Evolutionary conservation across 2,888 invertebrate species (phyloP).

Genomic region (Eristalis pertinax): DNA sequence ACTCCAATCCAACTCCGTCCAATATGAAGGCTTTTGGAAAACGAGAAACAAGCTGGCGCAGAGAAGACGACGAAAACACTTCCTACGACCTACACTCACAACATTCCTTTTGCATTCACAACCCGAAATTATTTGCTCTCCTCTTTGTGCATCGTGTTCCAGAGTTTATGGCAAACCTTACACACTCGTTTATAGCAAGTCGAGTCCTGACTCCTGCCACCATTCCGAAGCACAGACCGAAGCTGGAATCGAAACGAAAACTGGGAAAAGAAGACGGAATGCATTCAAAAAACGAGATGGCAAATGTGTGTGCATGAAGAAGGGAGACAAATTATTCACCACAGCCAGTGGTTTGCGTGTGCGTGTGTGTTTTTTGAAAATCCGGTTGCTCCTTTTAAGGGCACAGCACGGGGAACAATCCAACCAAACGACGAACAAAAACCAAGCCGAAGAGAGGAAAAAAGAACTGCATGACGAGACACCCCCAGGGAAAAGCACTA

Average conservation of each 20-base stretch:
- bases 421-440: background rate
- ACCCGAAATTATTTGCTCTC: conserved; percentile 27
- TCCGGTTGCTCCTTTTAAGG: conserved; percentile 50
- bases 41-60: background rate
- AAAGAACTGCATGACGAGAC: conserved; percentile 15
- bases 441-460: background rate
- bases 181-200: conserved; percentile 23
- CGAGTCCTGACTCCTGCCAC: conserved; percentile 25
- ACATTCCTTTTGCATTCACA: conserved; percentile 45
- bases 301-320: background rate
- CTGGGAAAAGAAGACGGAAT: background rate
- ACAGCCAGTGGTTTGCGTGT: background rate
- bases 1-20: background rate
- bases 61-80: background rate
- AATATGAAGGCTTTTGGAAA: conserved; percentile 18
- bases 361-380: conserved; percentile 21
- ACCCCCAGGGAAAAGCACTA: conserved; percentile 33
- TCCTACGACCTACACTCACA: conserved; percentile 54
- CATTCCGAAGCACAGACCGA: background rate
- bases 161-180: conserved; percentile 26
- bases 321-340: conserved; percentile 25
- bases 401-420: conserved; percentile 2
- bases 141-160: conserved; percentile 7
- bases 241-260: background rate
- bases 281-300: conserved; percentile 12